These are phyloP conservation scores for Stenichneumon culpator DNA, from an alignment of 2,888 invertebrate species.

Conservation along the genomic window DNA sequence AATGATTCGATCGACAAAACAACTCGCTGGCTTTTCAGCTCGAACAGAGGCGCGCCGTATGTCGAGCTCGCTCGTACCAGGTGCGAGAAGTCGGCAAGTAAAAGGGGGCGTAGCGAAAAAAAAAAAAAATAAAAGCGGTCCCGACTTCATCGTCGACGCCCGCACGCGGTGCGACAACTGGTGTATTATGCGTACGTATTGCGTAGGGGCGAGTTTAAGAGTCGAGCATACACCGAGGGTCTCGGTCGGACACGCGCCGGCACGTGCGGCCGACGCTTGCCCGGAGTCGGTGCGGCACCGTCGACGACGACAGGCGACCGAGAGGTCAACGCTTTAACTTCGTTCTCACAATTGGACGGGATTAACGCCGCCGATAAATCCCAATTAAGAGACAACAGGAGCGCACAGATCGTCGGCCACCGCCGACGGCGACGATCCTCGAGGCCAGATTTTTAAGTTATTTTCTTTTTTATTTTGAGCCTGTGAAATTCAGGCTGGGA, in stretches of 20 bases:
- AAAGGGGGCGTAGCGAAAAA: neutral
- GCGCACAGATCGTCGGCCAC: neutral
- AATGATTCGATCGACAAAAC: neutral
- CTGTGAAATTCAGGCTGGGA: no score
- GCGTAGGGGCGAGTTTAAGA: constrained; percentile 38
- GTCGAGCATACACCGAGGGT: constrained; percentile 25
- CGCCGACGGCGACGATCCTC: neutral
- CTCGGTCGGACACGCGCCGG: constrained; percentile 64
- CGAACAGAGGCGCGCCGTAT: neutral
- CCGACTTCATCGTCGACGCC: constrained; percentile 14
- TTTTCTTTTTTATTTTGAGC: no score
- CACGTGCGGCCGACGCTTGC: constrained; percentile 72
- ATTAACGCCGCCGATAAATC: constrained; percentile 82
- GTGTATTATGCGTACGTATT: constrained; percentile 36
- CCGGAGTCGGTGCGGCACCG: constrained; percentile 9
- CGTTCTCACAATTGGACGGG: constrained; percentile 80
- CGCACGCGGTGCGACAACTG: constrained; percentile 56
- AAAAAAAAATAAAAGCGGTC: neutral
- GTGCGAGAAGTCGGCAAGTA: neutral
- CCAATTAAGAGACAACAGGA: constrained; percentile 76
- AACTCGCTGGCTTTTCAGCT: neutral
- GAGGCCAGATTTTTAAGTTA: neutral
- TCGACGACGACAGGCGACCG: constrained; percentile 66
- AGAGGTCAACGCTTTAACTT: constrained; percentile 83
- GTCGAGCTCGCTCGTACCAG: neutral